These are phyloP conservation scores for Ameiurus melas DNA, from an alignment of 2,113 vertebrate species.

Conservation along the genomic window DNA sequence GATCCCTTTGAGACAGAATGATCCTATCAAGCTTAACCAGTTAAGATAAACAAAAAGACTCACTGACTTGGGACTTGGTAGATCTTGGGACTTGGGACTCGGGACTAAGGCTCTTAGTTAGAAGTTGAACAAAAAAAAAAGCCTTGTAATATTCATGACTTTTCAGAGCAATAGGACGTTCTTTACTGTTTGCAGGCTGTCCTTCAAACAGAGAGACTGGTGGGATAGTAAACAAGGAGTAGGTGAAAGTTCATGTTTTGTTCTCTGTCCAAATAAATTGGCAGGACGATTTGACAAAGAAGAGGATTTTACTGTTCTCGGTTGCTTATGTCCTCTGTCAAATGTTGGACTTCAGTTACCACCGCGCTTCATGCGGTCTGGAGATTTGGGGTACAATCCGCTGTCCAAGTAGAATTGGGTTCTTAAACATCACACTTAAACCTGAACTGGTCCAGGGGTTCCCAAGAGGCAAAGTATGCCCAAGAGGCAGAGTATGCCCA, in stretches of 20 bases:
- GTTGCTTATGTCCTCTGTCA: neutral
- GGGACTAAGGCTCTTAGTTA: neutral
- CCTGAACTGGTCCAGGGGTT: neutral
- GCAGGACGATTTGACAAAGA: neutral
- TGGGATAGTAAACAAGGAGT: neutral
- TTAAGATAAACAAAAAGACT: neutral
- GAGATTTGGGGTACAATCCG: neutral
- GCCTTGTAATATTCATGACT: no score
- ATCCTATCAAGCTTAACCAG: neutral
- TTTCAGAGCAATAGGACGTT: neutral
- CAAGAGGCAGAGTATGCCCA: neutral
- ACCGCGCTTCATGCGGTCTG: neutral
- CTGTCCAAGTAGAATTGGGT: neutral
- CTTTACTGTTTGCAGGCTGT: neutral
- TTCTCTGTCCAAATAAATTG: neutral
- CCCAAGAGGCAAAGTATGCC: neutral
- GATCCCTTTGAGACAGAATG: neutral
- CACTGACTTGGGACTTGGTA: neutral
- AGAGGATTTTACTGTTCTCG: neutral
- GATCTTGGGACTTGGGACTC: no score
- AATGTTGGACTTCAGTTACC: neutral
- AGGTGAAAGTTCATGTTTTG: slow-evolving; percentile 3
- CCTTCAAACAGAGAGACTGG: neutral
- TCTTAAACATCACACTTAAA: neutral
- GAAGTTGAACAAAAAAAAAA: neutral